phyloP scores from a whole-genome alignment of 2,797 vertebrate genomes.

The Coreius guichenoti region DNA sequence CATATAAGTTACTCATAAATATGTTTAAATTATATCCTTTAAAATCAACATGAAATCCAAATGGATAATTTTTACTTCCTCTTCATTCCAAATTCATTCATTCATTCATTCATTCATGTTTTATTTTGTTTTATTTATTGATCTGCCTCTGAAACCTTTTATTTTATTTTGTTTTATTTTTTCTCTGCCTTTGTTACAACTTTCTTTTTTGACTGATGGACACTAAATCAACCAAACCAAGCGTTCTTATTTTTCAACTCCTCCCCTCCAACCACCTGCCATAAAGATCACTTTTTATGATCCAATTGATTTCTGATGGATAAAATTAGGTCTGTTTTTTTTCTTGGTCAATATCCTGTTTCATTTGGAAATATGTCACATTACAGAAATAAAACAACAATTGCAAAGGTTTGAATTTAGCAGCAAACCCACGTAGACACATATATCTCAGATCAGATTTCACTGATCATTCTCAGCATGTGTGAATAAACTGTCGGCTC shows the following conservation, averaged over 20 bases:
- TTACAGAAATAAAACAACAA: neutral
- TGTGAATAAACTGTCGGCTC: conserved; percentile 27
- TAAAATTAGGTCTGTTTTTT: neutral
- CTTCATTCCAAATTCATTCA: neutral
- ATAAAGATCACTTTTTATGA: neutral
- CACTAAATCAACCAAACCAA: neutral
- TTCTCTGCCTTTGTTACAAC: neutral
- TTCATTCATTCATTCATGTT: neutral
- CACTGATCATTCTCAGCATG: neutral
- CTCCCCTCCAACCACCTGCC: neutral
- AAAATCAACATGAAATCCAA: neutral
- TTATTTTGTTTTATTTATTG: neutral
- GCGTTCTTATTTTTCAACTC: neutral
- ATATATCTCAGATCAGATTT: conserved; percentile 24
- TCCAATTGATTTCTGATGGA: neutral
- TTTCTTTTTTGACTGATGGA: neutral
- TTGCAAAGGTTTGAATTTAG: neutral
- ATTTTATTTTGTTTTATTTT: neutral
- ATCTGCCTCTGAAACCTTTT: neutral
- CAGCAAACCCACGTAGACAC: neutral
- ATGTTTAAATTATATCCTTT: neutral
- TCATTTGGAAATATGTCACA: neutral
- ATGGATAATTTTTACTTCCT: neutral
- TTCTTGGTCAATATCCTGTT: neutral
- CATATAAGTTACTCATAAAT: neutral